Base-by-base conservation (phyloP, 2,797 vertebrate species). In the Falco columbarius region DNA sequence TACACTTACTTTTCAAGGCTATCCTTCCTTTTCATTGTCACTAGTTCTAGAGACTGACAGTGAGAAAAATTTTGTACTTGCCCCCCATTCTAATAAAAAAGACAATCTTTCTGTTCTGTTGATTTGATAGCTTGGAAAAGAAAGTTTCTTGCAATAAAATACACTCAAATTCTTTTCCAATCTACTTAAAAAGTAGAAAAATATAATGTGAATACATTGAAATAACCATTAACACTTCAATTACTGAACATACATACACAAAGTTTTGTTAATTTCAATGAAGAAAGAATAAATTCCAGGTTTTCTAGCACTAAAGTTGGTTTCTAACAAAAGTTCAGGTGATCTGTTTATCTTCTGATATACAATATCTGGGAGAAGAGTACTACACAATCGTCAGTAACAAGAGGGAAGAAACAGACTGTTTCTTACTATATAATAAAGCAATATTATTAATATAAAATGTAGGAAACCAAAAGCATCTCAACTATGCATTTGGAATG, bases 401-500 rank as follows among this genome's bases (percentile, higher is more conserved):
- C 34, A 55, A 0, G 6, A 81, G 2, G 21, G 14, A 86, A 86
- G 8, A 65, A 95, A 72, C 0, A 1, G 6, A 27, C 4, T 40
- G 40, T 81, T 51, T 65, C 24, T 70, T 66, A 20, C 40, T 54
- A 18, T 2, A 3, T 7, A 82, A 40, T 6, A 36, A 81, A 89
- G 6, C 14, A 75, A 14, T 19, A n/a, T 30, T 13, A 9, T 11
- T 9, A 71, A 62, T 3, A 55, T 1, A 76, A 70, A 58, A 55
- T 3, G 9, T 6, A 79, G 5, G 10, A 93, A 89, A 65, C 9
- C 12, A 63, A 86, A 86, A 76, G 10, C 6, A 71, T 38, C 38
- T 66, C 4, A 18, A 17, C 8, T 19, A 26, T 1, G 3, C 51
- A 47, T 56, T 67, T 49, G 46, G 14, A 94, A 91, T 0, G 0